Base-by-base conservation (phyloP, 2,113 vertebrate genomes). In the Dicerorhinus sumatrensis region DNA sequence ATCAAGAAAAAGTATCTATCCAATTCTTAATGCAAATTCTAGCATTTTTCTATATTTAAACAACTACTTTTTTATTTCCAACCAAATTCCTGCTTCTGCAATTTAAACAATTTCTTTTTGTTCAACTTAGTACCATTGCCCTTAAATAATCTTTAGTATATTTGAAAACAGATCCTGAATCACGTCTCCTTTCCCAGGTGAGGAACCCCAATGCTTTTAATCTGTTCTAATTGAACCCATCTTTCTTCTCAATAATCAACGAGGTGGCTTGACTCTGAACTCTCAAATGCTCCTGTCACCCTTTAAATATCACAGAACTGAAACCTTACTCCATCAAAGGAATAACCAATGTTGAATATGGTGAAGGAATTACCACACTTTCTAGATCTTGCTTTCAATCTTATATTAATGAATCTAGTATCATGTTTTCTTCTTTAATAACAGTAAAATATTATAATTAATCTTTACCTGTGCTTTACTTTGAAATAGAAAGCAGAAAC, bases 401-500 rank as follows among this genome's bases (percentile, higher is more conserved):
- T 39, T 90, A 27, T 46, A 51, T 9, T 76, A 72, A 25, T n/a
- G 46, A 48, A 67, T 60, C 31, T 33, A 90, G 9, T 42, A 54
- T 54, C 17, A 62, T 39, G 21, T 56, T 65, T 91, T 48, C 46
- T 83, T 84, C 60, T 89, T 79, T 76, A 85, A 20, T 46, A 67
- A 72, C 3, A 79, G 29, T 36, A 18, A 85, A 89, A 84, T 42
- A 54, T 29, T 54, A 84, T 54, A 76, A 80, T 65, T 63, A 76
- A 56, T 69, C 3, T 70, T 69, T 67, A 63, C 36, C 17, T 67
- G 27, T 69, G 72, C 23, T 46, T 86, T 87, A 80, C n/a, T 96
- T 62, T 89, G 69, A 85, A 75, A 81, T 8, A 89, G 46, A 83
- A 86, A 86, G n/a, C 27, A 83, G 67, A 87, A 92, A 69, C 46